Base-by-base conservation (phyloP, 35 echinoderm and acorn worm species). In the Ophioderma brevispina region DNA sequence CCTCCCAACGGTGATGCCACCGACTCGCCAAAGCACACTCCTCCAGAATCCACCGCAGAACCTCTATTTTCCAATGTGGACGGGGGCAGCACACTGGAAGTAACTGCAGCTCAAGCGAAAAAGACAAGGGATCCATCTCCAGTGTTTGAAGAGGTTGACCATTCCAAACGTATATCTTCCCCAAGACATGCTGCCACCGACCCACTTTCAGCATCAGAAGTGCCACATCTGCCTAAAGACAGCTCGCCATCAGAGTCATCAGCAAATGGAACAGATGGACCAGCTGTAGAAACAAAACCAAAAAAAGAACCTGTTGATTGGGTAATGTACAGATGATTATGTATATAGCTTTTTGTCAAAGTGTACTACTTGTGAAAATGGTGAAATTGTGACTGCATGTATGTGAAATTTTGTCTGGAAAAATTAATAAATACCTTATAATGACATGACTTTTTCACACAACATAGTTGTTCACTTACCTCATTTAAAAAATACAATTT, bases 51-150 rank as follows among this genome's bases (percentile, higher is more conserved):
- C 13, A 55, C 59, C 28, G 59, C 59, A 30, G 87, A 94, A 13
- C 38, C 92, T 0, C 18, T 96, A 46, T 96, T 96, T 81, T 56
- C 42, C 80, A 86, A 90, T 4, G 87, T 96, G 1, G 94, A 96
- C 2, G 46, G 63, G 14, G 83, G 83, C 13, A 43, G 80, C 25
- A 86, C 43, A 19, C 82, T 81, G 5, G 90, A 91, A 28, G 82
- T 50, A 15, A 78, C 59, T 25, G 59, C 5, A 18, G n/a, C 28
- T 30, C 59, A 70, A 30, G 28, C 59, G 10, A 18, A 25, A 75
- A 41, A 46, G 90, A 86, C 37, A 36, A 84, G 17, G 63, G 86
- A 96, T 75, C 39, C 82, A 19, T 86, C 90, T 11, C 81, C 94
- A 1, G 23, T 96, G 15, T 96, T 96, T 31, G 87, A 92, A 36